Percentiles rank a stretch among this genome's conserved stretches.
Evolutionary conservation across 2,113 vertebrate genomes (phyloP).

Genomic region (Callithrix jacchus): DNA sequence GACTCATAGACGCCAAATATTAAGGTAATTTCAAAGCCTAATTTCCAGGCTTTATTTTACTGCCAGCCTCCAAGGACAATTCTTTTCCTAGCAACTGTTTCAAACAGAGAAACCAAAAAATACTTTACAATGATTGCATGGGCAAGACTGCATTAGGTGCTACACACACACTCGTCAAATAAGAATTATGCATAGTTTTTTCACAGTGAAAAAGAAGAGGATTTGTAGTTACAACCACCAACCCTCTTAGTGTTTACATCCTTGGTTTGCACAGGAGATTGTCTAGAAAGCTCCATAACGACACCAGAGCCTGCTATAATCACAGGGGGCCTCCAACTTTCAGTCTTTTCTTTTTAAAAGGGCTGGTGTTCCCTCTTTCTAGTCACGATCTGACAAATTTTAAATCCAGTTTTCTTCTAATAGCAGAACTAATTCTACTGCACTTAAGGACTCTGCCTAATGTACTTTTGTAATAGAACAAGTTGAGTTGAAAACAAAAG

Average conservation of each 20-base stretch:
- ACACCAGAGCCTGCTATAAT: neutral
- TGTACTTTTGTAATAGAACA: constrained; percentile 9
- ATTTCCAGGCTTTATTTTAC: constrained; percentile 43
- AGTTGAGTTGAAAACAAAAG: constrained; percentile 13
- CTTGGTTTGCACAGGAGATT: neutral
- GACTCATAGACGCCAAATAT: neutral
- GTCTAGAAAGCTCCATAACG: constrained; percentile 36
- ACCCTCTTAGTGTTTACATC: constrained; percentile 38
- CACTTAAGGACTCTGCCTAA: constrained; percentile 2
- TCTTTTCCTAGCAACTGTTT: constrained; percentile 44
- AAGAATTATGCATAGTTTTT: constrained; percentile 7
- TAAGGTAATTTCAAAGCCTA: constrained; percentile 42
- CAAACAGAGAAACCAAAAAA: constrained; percentile 38
- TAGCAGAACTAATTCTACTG: constrained; percentile 1
- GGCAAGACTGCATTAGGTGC: constrained; percentile 2
- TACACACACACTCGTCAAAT: neutral
- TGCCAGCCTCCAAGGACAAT: constrained; percentile 34
- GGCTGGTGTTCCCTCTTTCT: neutral
- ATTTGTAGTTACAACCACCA: constrained; percentile 19
- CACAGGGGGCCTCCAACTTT: neutral
- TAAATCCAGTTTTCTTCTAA: constrained; percentile 48
- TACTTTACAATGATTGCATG: constrained; percentile 40
- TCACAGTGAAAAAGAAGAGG: constrained; percentile 13
- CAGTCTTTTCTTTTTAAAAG: neutral
- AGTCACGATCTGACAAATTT: constrained; percentile 6